Percentiles rank a stretch among this genome's conserved stretches.
Evolutionary conservation across 35 echinoderm and acorn worm species (phyloP).

Genomic region (Holothuria glaberrima): DNA sequence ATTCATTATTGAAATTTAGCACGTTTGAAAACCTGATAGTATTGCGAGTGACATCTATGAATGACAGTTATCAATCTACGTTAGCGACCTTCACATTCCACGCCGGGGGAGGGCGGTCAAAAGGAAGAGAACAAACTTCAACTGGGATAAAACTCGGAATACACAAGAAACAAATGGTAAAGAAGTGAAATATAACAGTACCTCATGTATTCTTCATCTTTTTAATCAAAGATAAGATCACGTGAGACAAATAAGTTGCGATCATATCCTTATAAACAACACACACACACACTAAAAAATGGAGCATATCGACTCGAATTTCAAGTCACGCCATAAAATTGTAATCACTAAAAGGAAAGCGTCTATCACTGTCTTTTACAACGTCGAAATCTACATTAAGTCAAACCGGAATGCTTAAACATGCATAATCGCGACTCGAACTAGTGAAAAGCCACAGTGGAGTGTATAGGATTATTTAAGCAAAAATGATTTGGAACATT

Average conservation of each 20-base stretch:
- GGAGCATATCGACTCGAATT: conserved; percentile 1
- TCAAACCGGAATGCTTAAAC: conserved; percentile 6
- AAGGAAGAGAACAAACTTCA: background rate
- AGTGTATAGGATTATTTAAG: background rate
- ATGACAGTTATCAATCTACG: background rate
- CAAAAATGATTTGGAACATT: background rate
- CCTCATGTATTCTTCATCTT: too few species aligned
- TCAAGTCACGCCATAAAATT: background rate
- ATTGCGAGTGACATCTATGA: background rate
- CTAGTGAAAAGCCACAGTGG: background rate
- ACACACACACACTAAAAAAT: background rate
- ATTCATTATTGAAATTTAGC: conserved; percentile 2
- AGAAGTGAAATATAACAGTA: background rate
- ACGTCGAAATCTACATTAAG: too few species aligned
- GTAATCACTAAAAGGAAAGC: background rate
- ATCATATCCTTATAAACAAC: background rate
- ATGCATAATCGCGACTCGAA: background rate
- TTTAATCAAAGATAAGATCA: too few species aligned
- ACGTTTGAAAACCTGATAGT: background rate
- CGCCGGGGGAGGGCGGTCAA: background rate
- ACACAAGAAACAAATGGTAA: background rate
- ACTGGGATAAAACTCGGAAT: conserved; percentile 1
- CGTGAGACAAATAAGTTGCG: background rate
- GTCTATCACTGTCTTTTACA: too few species aligned
- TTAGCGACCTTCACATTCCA: background rate